A percentile compares a stretch with the other conserved stretches of the same genome.
Conservation (phyloP, 2,113 vertebrate genomes). For the Apodemus sylvaticus region DNA sequence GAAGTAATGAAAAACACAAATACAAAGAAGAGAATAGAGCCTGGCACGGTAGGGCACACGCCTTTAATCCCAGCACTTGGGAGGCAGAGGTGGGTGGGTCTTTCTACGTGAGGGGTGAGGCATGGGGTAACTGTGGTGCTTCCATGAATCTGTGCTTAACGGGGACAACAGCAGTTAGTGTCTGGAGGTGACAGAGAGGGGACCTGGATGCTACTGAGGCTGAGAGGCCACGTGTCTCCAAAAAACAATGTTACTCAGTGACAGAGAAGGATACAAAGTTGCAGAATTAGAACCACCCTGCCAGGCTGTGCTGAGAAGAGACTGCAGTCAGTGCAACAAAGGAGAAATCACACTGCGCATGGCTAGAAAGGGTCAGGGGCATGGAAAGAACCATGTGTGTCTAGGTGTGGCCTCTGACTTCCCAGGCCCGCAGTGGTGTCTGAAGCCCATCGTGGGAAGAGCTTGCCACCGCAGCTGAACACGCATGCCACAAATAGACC, state of each 20-base stretch:
- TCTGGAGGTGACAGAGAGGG: neutral
- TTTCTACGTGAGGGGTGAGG: too few relatives aligned
- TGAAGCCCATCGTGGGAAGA: neutral
- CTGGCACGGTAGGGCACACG: neutral
- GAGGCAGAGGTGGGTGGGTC: neutral
- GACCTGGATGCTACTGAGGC: neutral
- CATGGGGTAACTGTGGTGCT: neutral
- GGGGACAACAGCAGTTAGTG: neutral
- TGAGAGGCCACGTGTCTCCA: neutral
- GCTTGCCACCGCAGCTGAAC: too few relatives aligned
- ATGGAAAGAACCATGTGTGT: neutral
- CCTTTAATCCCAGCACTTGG: neutral
- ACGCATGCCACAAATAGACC: neutral
- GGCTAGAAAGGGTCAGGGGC: neutral
- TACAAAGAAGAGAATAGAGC: neutral
- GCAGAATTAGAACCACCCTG: neutral
- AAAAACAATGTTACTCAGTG: neutral
- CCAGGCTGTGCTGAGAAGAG: neutral
- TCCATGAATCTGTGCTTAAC: neutral
- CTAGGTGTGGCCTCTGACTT: neutral
- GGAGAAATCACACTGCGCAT: too few relatives aligned
- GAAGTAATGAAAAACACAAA: neutral
- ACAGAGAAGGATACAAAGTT: neutral
- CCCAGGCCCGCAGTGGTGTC: neutral
- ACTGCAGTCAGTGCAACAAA: neutral